Base-by-base conservation (phyloP, 2,113 vertebrate genomes). In the Rhynchomys soricoides region DNA sequence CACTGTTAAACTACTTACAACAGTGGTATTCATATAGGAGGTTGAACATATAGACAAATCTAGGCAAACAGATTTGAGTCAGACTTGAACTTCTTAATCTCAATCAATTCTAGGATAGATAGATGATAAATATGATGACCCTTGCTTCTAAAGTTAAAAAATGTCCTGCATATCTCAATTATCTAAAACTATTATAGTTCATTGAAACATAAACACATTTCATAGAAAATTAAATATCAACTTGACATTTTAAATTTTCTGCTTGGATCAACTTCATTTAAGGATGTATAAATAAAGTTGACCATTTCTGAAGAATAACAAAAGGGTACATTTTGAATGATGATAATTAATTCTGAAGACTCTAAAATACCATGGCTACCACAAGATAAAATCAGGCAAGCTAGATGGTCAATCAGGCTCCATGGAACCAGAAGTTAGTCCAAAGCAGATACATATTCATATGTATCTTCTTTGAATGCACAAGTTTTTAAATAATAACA, bases 201-300 rank as follows among this genome's bases (percentile, higher is more conserved):
- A 50, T 87, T 91, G 2, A 91, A 96, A 97, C 90, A n/a, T 12
- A 74, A 3, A 89, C 52, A 91, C 6, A 17, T 34, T 94, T 62
- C 45, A 74, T 17, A 94, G 70, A 95, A 96, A 93, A 62, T 71
- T 93, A 96, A 91, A 21, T 52, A 86, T 50, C 59, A 93, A 43
- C 29, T 91, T 93, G 86, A 86, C 91, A 74, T 89, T 89, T 73
- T 68, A 95, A 95, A 91, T 86, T 90, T 95, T 21, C 50, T 66
- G 37, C 17, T 40, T 81, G 55, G 29, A 55, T 57, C 75, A 77
- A 82, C 16, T 77, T 82, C 31, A 89, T 91, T 70, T 86, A 89
- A 91, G 13, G 3, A 90, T 70, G 29, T 48, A 17, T 90, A 88
- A 93, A 94, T 81, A 85, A 90, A 83, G 15, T 29, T 91, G 64